Evolutionary conservation across 2,888 invertebrate genomes (phyloP), one percentile per base, ranked within the genome.

Genomic region (Parnassius mnemosyne): DNA sequence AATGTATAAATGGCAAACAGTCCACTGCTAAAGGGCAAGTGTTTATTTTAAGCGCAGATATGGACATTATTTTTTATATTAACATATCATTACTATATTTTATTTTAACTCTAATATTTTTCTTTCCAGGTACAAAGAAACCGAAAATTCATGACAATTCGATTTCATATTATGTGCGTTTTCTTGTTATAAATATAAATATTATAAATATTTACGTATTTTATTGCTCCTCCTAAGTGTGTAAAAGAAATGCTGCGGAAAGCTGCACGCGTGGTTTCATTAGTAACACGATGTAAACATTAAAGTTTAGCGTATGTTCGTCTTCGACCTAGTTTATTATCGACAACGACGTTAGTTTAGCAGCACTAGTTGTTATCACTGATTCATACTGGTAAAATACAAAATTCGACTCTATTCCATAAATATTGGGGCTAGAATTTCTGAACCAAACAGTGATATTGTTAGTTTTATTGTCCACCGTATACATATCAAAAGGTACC

Each of bases 101-200:
- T 50, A 50, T 50, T 50, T 50, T 34, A 34, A 34, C 5, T 34
- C 34, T 34, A 34, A 5, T 63, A n/a, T 16, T 65, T 75, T 69
- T 71, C 69, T 71, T 93, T 93, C 66, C 92, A 94, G 94, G 83
- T 94, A 89, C 82, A 94, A 96, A 80, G 94, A 96, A 92, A 94
- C 94, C 41, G 94, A 96, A 85, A 94, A 96, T 82, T 95, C 95
- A 11, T 95, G 72, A 80, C n/a, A 16, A 13, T 49, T 9, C 12
- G 12, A 11, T 46, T 9, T 46, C 12, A 46, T 46, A n/a, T 46
- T 46, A n/a, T 46, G 7, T n/a, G n/a, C 12, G 12, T 46, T 46
- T 12, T 12, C 13, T 49, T 10, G 12, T n/a, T 9, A 12, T 9
- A 13, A 49, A 49, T 49, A 49, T 12, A 49, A 12, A 12, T 49